These are phyloP conservation scores for Geopemphigus sp. DNA, from an alignment of 1,140 invertebrate species.

Conservation along the genomic window DNA sequence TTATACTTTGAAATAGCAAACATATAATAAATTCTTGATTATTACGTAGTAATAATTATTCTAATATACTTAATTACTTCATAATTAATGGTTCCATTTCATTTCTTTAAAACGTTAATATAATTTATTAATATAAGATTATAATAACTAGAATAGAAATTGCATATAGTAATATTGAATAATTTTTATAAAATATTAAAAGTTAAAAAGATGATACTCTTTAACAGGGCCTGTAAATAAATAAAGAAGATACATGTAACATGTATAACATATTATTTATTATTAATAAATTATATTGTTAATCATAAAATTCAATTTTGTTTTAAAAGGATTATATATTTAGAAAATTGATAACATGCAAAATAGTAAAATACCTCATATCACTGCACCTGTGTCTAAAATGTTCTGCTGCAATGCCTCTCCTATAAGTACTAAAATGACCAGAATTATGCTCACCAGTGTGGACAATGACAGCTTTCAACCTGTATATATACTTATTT, in stretches of 20 bases:
- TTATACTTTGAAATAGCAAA: too few species aligned
- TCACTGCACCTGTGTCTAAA: slow-evolving; percentile 53
- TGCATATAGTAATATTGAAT: neutral
- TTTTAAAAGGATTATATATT: neutral
- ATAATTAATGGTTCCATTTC: neutral
- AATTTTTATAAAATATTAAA: neutral
- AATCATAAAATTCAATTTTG: neutral
- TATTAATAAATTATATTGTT: neutral
- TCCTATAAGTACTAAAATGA: slow-evolving; percentile 88
- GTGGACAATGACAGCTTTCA: slow-evolving; percentile 85
- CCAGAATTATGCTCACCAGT: slow-evolving; percentile 80
- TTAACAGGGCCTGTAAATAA: neutral
- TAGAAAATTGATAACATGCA: neutral
- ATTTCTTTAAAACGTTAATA: neutral
- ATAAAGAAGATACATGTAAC: too few species aligned
- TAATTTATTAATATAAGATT: neutral
- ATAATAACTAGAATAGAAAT: neutral
- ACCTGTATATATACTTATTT: slow-evolving; percentile 63
- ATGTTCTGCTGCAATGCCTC: slow-evolving; percentile 58
- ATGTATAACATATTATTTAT: too few species aligned
- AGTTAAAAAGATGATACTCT: neutral
- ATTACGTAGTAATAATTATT: too few species aligned
- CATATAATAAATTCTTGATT: too few species aligned
- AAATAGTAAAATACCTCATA: slow-evolving; percentile 49
- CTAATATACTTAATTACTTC: too few species aligned